A percentile compares a stretch with the other conserved stretches of the same genome.
phyloP scores from a whole-genome alignment of 2,888 invertebrate genomes.

The Amphipyra berbera region DNA sequence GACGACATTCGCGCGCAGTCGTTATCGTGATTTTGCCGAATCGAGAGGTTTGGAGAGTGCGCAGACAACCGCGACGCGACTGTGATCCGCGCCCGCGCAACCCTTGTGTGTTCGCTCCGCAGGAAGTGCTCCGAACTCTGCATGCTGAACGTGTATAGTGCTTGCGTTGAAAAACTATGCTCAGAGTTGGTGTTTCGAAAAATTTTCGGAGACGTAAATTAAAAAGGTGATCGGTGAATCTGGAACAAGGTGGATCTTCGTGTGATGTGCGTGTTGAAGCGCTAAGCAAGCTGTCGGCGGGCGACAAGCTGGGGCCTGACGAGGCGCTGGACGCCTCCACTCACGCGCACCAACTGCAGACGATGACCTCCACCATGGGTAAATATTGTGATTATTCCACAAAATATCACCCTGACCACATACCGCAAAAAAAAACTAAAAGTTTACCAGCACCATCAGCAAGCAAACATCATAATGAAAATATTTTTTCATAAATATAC shows the following conservation, averaged over 20 bases:
- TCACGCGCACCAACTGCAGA: conserved; percentile 84
- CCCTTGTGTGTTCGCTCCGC: conserved; percentile 73
- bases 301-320: conserved; percentile 83
- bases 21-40: conserved; percentile 90
- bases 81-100: conserved; percentile 68
- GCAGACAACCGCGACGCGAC: conserved; percentile 69
- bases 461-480: neutral
- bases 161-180: conserved; percentile 82
- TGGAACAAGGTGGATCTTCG: conserved; percentile 75
- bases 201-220: conserved; percentile 84
- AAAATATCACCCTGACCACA: conserved; percentile 35
- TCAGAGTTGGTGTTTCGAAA: conserved; percentile 81
- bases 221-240: conserved; percentile 84
- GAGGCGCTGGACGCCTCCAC: conserved; percentile 85
- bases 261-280: conserved; percentile 82
- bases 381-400: conserved; percentile 69
- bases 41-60: conserved; percentile 86
- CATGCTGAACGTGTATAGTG: conserved; percentile 80
- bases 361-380: conserved; percentile 89
- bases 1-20: conserved; percentile 90
- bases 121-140: conserved; percentile 79
- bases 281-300: conserved; percentile 84
- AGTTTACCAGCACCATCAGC: conserved; percentile 11
- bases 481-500: neutral
- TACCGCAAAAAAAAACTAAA: conserved; percentile 6